These are phyloP conservation scores for Limnothrissa miodon DNA, from an alignment of 2,113 vertebrate genomes.

Conservation along the genomic window DNA sequence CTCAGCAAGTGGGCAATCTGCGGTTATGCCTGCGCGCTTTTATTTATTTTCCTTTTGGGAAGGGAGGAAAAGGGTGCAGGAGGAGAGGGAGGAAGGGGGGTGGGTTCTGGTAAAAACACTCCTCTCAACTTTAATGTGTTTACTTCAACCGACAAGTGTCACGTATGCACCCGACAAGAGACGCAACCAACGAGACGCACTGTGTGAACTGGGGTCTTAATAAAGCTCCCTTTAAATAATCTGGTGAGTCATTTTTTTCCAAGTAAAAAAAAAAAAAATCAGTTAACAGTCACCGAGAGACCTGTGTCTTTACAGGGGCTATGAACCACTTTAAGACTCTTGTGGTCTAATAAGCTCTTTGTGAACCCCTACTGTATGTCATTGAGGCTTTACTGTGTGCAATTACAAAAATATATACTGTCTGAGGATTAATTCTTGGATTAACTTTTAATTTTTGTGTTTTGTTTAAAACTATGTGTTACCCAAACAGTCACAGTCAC, in stretches of 20 bases:
- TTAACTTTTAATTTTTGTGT: neutral
- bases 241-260: constrained; percentile 15
- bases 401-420: neutral
- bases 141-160: neutral
- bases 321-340: neutral
- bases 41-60: neutral
- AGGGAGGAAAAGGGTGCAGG: neutral
- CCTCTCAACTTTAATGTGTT: constrained; percentile 1
- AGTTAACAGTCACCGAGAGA: neutral
- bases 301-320: neutral
- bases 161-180: neutral
- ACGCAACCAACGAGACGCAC: neutral
- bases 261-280: neutral
- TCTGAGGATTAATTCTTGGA: neutral
- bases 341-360: neutral
- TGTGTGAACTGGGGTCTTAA: neutral
- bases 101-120: neutral
- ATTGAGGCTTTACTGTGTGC: neutral
- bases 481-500: neutral
- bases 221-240: neutral
- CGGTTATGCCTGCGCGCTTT: neutral
- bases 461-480: neutral
- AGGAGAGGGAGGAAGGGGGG: neutral
- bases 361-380: neutral
- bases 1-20: neutral